Conservation (phyloP, 2,797 vertebrate genomes). For the Amphiprion clarkii region DNA sequence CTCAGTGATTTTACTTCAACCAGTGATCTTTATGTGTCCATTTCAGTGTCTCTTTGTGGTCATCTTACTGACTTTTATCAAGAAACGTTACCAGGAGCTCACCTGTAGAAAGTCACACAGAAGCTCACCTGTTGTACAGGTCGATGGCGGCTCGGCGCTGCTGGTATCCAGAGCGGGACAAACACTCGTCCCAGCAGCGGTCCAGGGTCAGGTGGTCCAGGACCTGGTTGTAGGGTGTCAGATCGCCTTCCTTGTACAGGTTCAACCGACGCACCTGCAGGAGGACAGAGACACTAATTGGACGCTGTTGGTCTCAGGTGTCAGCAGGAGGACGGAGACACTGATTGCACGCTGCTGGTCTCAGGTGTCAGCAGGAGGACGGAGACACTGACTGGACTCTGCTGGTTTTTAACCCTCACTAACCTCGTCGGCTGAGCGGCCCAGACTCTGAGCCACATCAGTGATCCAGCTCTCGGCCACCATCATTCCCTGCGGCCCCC, state of each 20-base stretch:
- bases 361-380: background rate
- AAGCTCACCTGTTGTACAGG: slow-evolving; percentile 89
- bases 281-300: background rate
- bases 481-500: slow-evolving; percentile 95
- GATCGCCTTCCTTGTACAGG: slow-evolving; percentile 90
- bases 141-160: slow-evolving; percentile 81
- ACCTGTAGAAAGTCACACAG: no score
- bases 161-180: slow-evolving; percentile 84
- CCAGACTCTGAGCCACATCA: slow-evolving; percentile 87
- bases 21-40: no score
- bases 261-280: slow-evolving; percentile 90
- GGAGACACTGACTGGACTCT: background rate
- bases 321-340: background rate
- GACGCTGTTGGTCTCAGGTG: background rate
- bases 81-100: no score
- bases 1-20: no score
- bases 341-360: background rate
- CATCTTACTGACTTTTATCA: no score
- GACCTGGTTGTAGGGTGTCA: slow-evolving; percentile 91
- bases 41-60: no score
- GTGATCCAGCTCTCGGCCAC: slow-evolving; percentile 92
- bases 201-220: slow-evolving; percentile 88
- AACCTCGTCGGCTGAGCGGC: slow-evolving; percentile 89
- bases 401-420: background rate
- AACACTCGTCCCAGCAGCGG: slow-evolving; percentile 94